Evolutionary conservation across 1,140 invertebrate species (phyloP).

Genomic region (Sycophaga agraensis): DNA sequence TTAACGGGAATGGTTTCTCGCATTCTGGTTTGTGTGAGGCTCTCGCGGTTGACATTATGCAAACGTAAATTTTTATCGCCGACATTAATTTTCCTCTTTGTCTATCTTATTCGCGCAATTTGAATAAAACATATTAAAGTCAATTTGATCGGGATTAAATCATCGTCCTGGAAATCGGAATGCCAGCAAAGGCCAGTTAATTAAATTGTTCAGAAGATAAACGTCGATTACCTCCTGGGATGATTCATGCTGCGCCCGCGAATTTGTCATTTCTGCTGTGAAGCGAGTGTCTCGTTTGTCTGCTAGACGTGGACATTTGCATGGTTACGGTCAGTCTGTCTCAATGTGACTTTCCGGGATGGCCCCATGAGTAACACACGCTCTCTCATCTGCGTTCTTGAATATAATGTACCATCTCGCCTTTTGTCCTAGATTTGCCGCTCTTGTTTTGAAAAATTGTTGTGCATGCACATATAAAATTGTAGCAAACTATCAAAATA

Average conservation of each 20-base stretch:
- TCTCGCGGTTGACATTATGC: too few relatives aligned
- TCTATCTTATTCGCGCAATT: conserved; percentile 3
- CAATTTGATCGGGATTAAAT: conserved; percentile 16
- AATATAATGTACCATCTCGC: too few relatives aligned
- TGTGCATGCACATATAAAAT: too few relatives aligned
- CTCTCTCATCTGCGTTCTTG: too few relatives aligned
- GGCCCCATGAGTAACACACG: too few relatives aligned
- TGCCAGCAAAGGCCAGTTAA: background rate
- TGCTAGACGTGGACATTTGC: conserved; percentile 32
- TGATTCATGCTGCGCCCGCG: background rate
- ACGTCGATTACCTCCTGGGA: background rate
- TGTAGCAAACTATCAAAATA: too few relatives aligned
- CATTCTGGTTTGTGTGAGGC: background rate
- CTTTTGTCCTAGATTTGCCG: too few relatives aligned
- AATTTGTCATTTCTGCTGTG: background rate
- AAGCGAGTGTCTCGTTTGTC: background rate
- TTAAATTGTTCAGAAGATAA: conserved; percentile 11
- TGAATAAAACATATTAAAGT: conserved; percentile 15
- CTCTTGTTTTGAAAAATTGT: too few relatives aligned
- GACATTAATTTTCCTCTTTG: background rate
- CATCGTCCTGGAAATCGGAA: background rate
- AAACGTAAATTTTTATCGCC: conserved; percentile 14
- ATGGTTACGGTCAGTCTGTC: conserved; percentile 38
- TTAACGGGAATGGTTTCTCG: conserved; percentile 5
- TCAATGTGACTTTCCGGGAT: too few relatives aligned